Evolutionary conservation across 2,888 invertebrate species (phyloP).

Genomic region (Lomographa bimaculata): DNA sequence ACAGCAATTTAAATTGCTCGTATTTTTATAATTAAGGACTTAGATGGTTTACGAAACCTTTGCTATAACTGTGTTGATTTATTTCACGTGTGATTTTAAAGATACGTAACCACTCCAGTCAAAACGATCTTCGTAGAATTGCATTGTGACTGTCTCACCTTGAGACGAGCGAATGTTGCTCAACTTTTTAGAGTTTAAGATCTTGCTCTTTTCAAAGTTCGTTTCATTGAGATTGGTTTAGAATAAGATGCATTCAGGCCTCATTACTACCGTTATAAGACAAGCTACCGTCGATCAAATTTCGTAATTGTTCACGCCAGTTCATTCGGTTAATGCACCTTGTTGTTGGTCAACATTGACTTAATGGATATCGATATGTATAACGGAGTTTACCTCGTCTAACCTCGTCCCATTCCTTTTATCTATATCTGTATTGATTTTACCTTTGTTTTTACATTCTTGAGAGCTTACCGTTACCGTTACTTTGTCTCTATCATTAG

Average conservation of each 20-base stretch:
- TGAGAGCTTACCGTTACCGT: constrained; percentile 5
- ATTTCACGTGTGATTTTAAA: too few species aligned
- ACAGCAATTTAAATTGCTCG: too few species aligned
- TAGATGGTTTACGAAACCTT: too few species aligned
- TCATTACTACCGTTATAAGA: constrained; percentile 36
- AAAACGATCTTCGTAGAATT: constrained; percentile 6
- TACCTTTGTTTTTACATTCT: constrained; percentile 4
- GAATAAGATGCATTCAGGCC: constrained; percentile 20
- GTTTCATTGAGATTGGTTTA: constrained; percentile 8
- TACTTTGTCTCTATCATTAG: constrained; percentile 10
- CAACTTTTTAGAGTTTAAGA: constrained; percentile 9
- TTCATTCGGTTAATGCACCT: constrained; percentile 30
- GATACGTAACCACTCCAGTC: not conserved
- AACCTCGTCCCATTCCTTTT: constrained; percentile 12
- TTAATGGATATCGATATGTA: constrained; percentile 7
- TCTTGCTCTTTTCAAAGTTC: not conserved
- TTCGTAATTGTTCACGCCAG: constrained; percentile 34
- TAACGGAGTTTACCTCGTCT: constrained; percentile 2
- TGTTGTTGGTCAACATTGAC: constrained; percentile 21
- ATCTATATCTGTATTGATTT: constrained; percentile 11
- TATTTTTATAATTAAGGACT: too few species aligned
- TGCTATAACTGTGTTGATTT: too few species aligned
- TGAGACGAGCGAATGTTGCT: constrained; percentile 13
- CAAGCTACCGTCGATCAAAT: constrained; percentile 28
- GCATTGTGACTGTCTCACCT: constrained; percentile 14